phyloP scores from a whole-genome alignment of 2,113 vertebrate genomes.

The Tricholaema leucomelas region DNA sequence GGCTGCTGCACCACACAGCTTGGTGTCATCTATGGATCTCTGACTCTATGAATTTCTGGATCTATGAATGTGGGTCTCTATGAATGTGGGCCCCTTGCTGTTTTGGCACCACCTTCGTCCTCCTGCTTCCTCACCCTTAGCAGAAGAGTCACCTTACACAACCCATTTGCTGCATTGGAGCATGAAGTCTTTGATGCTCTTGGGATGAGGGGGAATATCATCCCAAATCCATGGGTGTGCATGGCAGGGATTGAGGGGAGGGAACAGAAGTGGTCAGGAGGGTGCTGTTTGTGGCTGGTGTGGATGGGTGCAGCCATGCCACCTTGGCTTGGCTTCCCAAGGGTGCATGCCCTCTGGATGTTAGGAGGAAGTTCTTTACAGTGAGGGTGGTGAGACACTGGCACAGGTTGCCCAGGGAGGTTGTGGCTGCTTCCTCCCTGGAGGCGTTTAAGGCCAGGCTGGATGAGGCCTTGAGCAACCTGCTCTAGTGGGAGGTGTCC shows the following conservation, averaged over 20 bases:
- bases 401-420: too few species aligned
- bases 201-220: rapidly evolving
- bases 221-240: rapidly evolving
- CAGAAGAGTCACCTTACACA: not conserved
- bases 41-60: too few species aligned
- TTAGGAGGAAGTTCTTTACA: too few species aligned
- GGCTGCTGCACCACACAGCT: too few species aligned
- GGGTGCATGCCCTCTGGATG: not conserved
- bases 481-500: too few species aligned
- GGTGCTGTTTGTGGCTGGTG: rapidly evolving
- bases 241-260: rapidly evolving
- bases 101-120: not conserved
- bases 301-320: rapidly evolving
- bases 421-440: too few species aligned
- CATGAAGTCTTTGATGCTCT: rapidly evolving
- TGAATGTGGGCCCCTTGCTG: not conserved
- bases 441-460: too few species aligned
- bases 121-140: not conserved
- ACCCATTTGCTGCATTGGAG: rapidly evolving
- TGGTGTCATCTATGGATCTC: too few species aligned
- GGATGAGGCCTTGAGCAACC: too few species aligned
- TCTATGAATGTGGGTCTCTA: too few species aligned
- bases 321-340: not conserved
- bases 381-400: too few species aligned
- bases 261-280: not conserved